Base-by-base conservation (phyloP, 2,888 invertebrate species). In the Kuschelorhynchus macadamiae region DNA sequence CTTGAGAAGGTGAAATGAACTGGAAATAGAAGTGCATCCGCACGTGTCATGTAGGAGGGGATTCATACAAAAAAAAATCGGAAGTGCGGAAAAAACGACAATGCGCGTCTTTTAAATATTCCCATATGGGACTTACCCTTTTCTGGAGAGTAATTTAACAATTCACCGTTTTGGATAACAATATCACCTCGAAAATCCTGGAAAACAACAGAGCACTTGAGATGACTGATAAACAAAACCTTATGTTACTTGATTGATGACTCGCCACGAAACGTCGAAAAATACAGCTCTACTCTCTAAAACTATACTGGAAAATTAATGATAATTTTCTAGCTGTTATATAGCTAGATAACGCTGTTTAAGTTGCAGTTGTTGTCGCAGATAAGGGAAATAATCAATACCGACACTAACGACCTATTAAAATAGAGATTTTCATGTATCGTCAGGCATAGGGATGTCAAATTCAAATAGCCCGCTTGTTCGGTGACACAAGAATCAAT, bases 21-120 rank as follows among this genome's bases (percentile, higher is more conserved):
- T 67, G 52, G 42, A 70, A 70, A 70, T 65, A 63, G 44, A 61
- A 70, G 61, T 70, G 70, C 70, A 70, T 62, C 56, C 50, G 67
- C 70, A 71, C 67, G 67, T 71, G 67, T 70, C 70, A 67, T 11
- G 42, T 67, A 71, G 70, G 70, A 53, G 70, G 70, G 70, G 70
- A 69, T 17, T 17, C 30, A 50, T 33, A 60, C 39, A 59, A 65
- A 50, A 56, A 61, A 61, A 42, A 47, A 63, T 63, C 55, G 70
- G 64, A 71, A 67, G 42, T 64, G 41, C 42, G 59, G 8, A 53
- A 64, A 63, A 59, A 67, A 55, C 39, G 17, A 32, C 5, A 49
- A 46, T 64, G 63, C 70, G 70, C 60, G 56, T 59, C 57, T 64
- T 67, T 71, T 64, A 55, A 71, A 71, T 64, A 56, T 59, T 21